Percentiles rank a stretch among this genome's conserved stretches.
Evolutionary conservation across 2,797 vertebrate genomes (phyloP).

Genomic region (Falco cherrug): DNA sequence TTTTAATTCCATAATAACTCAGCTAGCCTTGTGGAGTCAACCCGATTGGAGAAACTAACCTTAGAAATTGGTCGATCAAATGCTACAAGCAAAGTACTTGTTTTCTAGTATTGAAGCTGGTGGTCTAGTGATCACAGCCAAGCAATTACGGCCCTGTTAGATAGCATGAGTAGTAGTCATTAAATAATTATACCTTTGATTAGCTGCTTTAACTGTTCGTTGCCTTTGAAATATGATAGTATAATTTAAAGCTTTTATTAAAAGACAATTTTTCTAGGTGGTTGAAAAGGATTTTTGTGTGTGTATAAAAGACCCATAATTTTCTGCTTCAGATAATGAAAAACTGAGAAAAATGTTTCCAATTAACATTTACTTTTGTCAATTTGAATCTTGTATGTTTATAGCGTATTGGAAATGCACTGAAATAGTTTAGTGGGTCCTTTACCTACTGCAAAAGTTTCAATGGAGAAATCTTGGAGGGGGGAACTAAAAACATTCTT

Average conservation of each 20-base stretch:
- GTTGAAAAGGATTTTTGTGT: constrained; percentile 69
- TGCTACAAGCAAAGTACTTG: constrained; percentile 21
- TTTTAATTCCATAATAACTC: not conserved
- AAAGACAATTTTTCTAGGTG: constrained; percentile 72
- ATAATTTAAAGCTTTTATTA: constrained; percentile 79
- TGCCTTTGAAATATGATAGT: constrained; percentile 85
- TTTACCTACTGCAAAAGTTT: not conserved
- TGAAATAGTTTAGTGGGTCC: not conserved
- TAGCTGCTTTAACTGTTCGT: constrained; percentile 69
- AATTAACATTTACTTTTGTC: constrained; percentile 57
- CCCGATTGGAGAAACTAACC: not conserved
- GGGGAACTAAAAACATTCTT: not conserved
- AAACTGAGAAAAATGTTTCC: constrained; percentile 56
- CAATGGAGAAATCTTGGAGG: not conserved
- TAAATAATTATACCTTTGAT: constrained; percentile 84
- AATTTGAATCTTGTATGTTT: not conserved
- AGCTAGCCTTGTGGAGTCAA: not conserved
- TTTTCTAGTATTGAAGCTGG: constrained; percentile 58
- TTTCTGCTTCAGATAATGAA: constrained; percentile 59
- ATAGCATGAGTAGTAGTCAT: constrained; percentile 69
- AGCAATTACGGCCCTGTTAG: constrained; percentile 68
- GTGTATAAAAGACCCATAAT: constrained; percentile 41
- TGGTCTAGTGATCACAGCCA: constrained; percentile 82
- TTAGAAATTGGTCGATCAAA: constrained; percentile 54
- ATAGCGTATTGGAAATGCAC: not conserved